Conservation (phyloP, 2,113 vertebrate species). For the Oostethus manadensis region DNA sequence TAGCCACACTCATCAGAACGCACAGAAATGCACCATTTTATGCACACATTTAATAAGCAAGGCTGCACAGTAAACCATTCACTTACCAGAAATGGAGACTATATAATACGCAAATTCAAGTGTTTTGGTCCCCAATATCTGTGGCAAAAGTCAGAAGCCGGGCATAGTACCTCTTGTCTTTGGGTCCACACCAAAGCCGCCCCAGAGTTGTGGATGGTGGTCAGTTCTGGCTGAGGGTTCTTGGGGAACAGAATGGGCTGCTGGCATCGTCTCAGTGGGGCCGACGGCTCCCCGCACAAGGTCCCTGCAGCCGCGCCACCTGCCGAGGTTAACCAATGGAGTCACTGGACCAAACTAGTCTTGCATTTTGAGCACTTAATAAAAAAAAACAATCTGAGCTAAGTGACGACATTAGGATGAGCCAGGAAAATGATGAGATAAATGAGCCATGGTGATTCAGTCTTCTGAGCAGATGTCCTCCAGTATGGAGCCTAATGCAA, state of each 20-base stretch:
- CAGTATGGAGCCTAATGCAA: slow-evolving; percentile 53
- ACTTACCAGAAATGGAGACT: background rate
- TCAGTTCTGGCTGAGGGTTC: slow-evolving; percentile 62
- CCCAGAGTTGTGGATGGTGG: slow-evolving; percentile 64
- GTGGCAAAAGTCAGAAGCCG: slow-evolving; percentile 24
- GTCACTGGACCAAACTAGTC: too few species aligned
- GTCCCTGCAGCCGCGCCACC: slow-evolving; percentile 66
- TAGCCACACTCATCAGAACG: too few species aligned
- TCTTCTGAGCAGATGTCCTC: slow-evolving; percentile 38
- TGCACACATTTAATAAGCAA: too few species aligned
- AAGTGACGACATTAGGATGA: slow-evolving; percentile 4
- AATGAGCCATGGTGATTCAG: slow-evolving; percentile 43
- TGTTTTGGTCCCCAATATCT: background rate
- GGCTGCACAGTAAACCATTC: too few species aligned
- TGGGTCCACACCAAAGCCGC: slow-evolving; percentile 53
- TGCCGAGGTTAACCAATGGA: slow-evolving; percentile 21
- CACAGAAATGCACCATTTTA: too few species aligned
- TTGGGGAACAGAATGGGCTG: slow-evolving; percentile 70
- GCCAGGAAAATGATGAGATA: slow-evolving; percentile 27
- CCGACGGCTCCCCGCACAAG: slow-evolving; percentile 73
- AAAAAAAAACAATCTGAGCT: too few species aligned
- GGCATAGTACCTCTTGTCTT: slow-evolving; percentile 54
- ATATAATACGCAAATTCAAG: background rate
- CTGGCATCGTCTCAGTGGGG: slow-evolving; percentile 73
- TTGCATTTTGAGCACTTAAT: too few species aligned